Percentiles rank a stretch among this genome's conserved stretches.
These are phyloP conservation scores for Margaritifera margaritifera DNA, from an alignment of 2,888 invertebrate species.

Conservation along the genomic window DNA sequence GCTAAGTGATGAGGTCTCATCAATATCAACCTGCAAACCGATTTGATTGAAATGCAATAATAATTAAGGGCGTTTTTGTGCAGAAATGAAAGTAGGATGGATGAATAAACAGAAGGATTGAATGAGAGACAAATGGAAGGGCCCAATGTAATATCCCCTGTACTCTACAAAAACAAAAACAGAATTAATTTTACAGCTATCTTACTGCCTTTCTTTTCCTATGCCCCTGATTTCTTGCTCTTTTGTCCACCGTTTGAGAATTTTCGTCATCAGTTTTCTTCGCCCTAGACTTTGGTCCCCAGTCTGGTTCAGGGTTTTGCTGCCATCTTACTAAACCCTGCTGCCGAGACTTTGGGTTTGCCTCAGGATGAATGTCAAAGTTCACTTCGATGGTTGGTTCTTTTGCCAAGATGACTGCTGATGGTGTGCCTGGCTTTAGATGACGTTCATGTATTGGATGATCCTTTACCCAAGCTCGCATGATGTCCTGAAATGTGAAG, in stretches of 20 bases:
- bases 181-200: too few species aligned
- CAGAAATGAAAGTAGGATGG: too few species aligned
- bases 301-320: slow-evolving; percentile 87
- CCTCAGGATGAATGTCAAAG: slow-evolving; percentile 77
- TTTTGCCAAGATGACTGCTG: slow-evolving; percentile 62
- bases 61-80: too few species aligned
- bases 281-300: slow-evolving; percentile 92
- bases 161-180: too few species aligned
- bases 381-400: slow-evolving; percentile 51
- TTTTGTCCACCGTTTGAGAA: slow-evolving; percentile 18
- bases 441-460: slow-evolving; percentile 63
- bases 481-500: slow-evolving; percentile 77
- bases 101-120: too few species aligned
- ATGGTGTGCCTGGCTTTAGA: slow-evolving; percentile 56
- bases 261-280: slow-evolving; percentile 33
- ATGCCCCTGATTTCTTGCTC: slow-evolving; percentile 33
- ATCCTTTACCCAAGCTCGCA: slow-evolving; percentile 82
- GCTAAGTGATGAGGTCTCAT: too few species aligned
- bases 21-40: too few species aligned
- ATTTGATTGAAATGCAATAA: too few species aligned
- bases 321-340: slow-evolving; percentile 83
- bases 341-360: slow-evolving; percentile 86
- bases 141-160: too few species aligned
- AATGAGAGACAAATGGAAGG: too few species aligned
- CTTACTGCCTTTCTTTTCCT: slow-evolving; percentile 26